These are phyloP conservation scores for Torymus tubicola DNA, from an alignment of 2,888 invertebrate genomes.

Conservation along the genomic window DNA sequence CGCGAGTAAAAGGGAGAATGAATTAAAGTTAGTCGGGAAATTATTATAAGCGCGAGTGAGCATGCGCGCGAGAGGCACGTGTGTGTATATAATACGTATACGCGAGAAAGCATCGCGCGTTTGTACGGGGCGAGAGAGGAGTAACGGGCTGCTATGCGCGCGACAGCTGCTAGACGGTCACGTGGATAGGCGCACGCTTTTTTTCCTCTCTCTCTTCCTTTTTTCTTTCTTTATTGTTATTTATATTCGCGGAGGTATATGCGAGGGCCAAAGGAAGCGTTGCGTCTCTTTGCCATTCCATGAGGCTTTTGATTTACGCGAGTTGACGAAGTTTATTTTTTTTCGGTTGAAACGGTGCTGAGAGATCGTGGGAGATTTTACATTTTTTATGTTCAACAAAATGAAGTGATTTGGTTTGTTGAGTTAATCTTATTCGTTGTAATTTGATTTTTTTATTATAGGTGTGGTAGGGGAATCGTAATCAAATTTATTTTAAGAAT, in stretches of 20 bases:
- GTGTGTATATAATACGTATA: constrained; percentile 15
- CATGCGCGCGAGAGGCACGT: constrained; percentile 54
- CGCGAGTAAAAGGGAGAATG: neutral
- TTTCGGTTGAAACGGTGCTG: too few relatives aligned
- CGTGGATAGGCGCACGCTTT: constrained; percentile 46
- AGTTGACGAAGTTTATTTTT: neutral
- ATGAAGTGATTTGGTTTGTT: too few relatives aligned
- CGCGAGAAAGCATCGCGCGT: too few relatives aligned
- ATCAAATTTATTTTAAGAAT: too few relatives aligned
- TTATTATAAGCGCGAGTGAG: constrained; percentile 15
- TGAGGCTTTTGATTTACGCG: constrained; percentile 10
- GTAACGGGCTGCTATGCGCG: constrained; percentile 54
- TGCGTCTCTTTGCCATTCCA: neutral
- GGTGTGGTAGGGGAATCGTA: too few relatives aligned
- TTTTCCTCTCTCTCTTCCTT: constrained; percentile 23
- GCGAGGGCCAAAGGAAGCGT: neutral
- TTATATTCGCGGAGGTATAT: constrained; percentile 37
- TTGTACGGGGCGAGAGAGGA: constrained; percentile 16
- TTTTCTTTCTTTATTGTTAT: constrained; percentile 48
- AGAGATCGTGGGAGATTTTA: too few relatives aligned
- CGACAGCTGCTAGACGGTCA: constrained; percentile 71
- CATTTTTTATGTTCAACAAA: too few relatives aligned
- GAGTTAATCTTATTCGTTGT: too few relatives aligned
- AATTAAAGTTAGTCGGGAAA: constrained; percentile 33
- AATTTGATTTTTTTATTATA: too few relatives aligned